phyloP scores from a whole-genome alignment of 1,140 invertebrate genomes.

The Drosophila orosa region DNA sequence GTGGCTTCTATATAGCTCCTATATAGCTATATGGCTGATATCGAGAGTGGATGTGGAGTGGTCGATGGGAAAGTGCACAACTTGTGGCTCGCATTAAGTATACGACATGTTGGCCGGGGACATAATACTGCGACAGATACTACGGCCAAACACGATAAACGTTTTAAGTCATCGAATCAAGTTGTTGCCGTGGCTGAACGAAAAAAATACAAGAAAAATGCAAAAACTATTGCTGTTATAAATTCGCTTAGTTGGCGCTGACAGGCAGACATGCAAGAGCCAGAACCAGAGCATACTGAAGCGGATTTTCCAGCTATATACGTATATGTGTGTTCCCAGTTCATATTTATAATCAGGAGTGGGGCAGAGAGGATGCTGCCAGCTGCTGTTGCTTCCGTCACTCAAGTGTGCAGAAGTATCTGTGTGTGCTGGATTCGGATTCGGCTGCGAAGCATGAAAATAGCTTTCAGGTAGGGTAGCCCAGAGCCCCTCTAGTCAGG shows the following conservation, averaged over 20 bases:
- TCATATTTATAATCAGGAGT: conserved; percentile 38
- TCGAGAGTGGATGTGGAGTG: conserved; percentile 8
- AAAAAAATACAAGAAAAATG: neutral
- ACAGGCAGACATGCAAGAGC: conserved; percentile 46
- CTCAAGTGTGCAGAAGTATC: conserved; percentile 36
- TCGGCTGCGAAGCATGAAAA: conserved; percentile 34
- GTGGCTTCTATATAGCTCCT: neutral
- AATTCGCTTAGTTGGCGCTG: conserved; percentile 40
- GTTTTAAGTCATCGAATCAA: conserved; percentile 50
- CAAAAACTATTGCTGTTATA: conserved; percentile 37
- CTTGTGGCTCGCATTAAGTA: conserved; percentile 50
- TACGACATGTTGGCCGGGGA: conserved; percentile 44
- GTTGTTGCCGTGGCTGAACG: conserved; percentile 19
- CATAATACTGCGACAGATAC: conserved; percentile 21
- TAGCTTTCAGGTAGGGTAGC: conserved; percentile 31
- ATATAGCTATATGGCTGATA: neutral
- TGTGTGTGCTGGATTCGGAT: conserved; percentile 29
- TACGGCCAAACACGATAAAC: conserved; percentile 59
- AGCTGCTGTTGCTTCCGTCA: conserved; percentile 58
- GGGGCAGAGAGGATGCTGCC: neutral
- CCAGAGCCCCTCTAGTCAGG: neutral
- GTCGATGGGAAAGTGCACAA: conserved; percentile 28
- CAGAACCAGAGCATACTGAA: neutral
- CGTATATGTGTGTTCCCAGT: neutral
- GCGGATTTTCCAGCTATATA: neutral